Evolutionary conservation across 30 jellyfish, hydroid and myxozoan genomes (phyloP).

Genomic region (Phacellophora camtschatica): DNA sequence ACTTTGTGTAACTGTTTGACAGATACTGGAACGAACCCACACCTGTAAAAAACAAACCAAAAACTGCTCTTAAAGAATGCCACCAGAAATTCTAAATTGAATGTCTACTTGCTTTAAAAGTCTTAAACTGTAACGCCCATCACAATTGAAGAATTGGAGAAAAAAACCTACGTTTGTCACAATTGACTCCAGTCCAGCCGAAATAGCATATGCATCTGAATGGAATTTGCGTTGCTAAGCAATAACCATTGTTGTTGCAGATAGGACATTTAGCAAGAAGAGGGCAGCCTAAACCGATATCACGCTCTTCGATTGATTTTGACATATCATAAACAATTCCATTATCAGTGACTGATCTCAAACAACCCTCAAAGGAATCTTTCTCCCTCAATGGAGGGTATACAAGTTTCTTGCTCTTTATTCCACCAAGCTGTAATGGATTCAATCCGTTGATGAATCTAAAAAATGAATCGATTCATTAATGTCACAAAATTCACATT

Average conservation of each 20-base stretch:
- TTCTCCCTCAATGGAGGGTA: conserved; percentile 28
- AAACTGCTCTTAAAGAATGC: not conserved
- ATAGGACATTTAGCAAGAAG: conserved; percentile 70
- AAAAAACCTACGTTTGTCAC: conserved; percentile 80
- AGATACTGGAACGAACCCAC: conserved; percentile 74
- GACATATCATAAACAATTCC: conserved; percentile 89
- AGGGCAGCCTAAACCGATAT: conserved; percentile 81
- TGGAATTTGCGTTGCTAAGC: conserved; percentile 50
- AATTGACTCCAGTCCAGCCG: conserved; percentile 93
- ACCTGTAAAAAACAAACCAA: conserved; percentile 40
- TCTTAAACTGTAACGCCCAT: too few species aligned
- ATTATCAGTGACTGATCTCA: conserved; percentile 84
- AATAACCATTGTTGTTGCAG: conserved; percentile 66
- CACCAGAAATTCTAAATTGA: too few species aligned
- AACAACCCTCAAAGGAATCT: conserved; percentile 87
- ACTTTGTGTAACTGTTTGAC: conserved; percentile 80
- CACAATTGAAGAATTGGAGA: too few species aligned
- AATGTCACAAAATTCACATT: not conserved
- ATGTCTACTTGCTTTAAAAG: too few species aligned
- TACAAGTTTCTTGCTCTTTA: conserved; percentile 42
- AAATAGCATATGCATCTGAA: conserved; percentile 68
- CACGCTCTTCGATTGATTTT: conserved; percentile 71
- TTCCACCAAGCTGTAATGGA: conserved; percentile 97
- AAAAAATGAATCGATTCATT: too few species aligned
- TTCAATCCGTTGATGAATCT: conserved; percentile 94